Evolutionary conservation across 2,888 invertebrate species (phyloP).

Genomic region (Heteromurus nitidus): DNA sequence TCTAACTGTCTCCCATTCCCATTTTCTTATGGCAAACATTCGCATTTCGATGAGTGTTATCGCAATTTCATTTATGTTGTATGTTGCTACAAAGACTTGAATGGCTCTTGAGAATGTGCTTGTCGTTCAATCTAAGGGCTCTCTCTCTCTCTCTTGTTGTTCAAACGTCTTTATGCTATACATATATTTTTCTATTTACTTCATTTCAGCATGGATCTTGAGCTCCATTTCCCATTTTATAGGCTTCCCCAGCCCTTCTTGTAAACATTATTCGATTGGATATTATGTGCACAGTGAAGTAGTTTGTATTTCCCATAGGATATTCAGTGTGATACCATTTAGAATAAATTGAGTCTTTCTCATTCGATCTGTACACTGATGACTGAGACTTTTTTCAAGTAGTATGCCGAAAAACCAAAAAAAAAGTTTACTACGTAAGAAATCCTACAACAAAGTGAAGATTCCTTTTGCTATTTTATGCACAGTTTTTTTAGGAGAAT

Average conservation of each 20-base stretch:
- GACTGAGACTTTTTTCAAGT: background rate
- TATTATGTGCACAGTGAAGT: conserved; percentile 15
- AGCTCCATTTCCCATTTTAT: conserved; percentile 16
- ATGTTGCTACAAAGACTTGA: background rate
- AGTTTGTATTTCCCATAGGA: conserved; percentile 35
- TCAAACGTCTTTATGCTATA: background rate
- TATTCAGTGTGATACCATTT: conserved; percentile 37
- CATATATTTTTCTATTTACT: background rate
- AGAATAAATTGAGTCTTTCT: conserved; percentile 37
- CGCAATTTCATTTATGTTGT: conserved; percentile 2
- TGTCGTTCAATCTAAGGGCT: conserved; percentile 12
- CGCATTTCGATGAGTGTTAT: conserved; percentile 18
- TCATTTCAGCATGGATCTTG: background rate
- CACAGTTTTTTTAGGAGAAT: no score
- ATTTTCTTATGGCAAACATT: conserved; percentile 11
- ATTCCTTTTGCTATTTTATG: no score
- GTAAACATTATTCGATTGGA: conserved; percentile 42
- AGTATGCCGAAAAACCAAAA: no score
- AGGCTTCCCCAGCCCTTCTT: background rate
- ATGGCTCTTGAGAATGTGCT: background rate
- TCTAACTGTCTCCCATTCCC: background rate
- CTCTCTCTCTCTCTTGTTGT: background rate
- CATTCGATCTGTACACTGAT: conserved; percentile 15
- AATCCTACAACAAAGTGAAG: no score
- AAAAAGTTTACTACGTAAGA: no score